Base-by-base conservation (phyloP, 2,797 vertebrate species). In the Microcaecilia unicolor region DNA sequence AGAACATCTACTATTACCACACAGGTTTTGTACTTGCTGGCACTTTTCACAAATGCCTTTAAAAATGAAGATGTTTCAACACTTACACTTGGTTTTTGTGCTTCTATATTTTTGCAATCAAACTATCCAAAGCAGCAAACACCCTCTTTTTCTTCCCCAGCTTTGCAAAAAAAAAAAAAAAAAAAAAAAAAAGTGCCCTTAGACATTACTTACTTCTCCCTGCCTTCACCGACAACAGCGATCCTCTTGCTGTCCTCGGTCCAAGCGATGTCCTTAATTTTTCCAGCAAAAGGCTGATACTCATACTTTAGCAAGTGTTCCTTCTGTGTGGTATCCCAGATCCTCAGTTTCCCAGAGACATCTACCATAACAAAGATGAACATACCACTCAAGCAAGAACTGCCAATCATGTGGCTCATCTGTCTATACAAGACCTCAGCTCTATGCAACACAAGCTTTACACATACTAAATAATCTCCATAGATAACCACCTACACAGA, bases 271-370 rank as follows among this genome's bases (percentile, higher is more conserved):
- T 99, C 96, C 72, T 93, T 95, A 61, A 99, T 70, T 63, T 67
- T 88, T 40, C 95, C 95, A 5, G 85, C 83, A 31, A 98, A 82
- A 0, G 93, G 92, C 67, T 88, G 88, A 62, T 97, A 99, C 58
- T 99, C 94, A 5, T 94, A 94, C 74, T 98, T 99, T 32, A 98
- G 64, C 37, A 98, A 34, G 57, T 99, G 95, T 44, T 98, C 93
- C 58, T 90, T 95, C 75, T 97, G 93, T 4, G 92, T 98, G 8
- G 96, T 99, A 74, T 99, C 96, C 96, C 96, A 99, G 78, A 99
- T 98, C 37, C 91, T 81, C 36, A 99, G 65, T 67, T 93, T 99
- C 52, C 96, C 96, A 2, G 92, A 85, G 26, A 78, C 50, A 76
- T 99, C 95, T 99, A 53, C 4, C 34, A 51, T 22, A 55, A 57